Evolutionary conservation across 2,797 vertebrate species (phyloP), one percentile per base, ranked within the genome.

Genomic region (Diceros bicornis): DNA sequence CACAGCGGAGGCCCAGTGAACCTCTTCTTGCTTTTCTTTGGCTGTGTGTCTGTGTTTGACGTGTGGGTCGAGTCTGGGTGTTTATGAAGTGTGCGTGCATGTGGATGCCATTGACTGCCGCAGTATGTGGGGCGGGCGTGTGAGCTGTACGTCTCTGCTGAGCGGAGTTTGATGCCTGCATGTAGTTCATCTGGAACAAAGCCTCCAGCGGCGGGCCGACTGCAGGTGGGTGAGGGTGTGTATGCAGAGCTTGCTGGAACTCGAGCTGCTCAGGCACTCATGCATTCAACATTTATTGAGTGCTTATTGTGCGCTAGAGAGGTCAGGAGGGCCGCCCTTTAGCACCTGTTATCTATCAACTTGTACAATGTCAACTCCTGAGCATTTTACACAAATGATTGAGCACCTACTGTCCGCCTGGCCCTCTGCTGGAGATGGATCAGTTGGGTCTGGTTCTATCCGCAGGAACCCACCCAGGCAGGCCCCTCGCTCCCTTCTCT

Each of bases 21-120:
- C 9, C 37, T 50, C 85, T 77, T 64, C 50, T 47, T 37, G 32
- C 47, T 50, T 44, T 52, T 77, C 85, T 47, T 61, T 27, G 16
- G 81, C 83, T 72, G 74, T 47, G 32, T 47, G 81, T 89, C 50
- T 78, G 27, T 79, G 81, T 78, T 83, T 72, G 41, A 94, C 96
- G 90, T 71, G 74, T 94, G 96, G 95, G 91, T 79, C 44, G 47
- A 94, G 95, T 95, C 62, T 91, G 87, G 74, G 59, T 79, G 79
- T 89, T 86, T 78, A 74, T 89, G 86, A 94, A 96, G 79, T 34
- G 25, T 92, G 64, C 1, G 3, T 75, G 77, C 79, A 88, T 91
- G 74, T 97, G 97, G 94, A 77, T 41, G 37, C 74, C 96, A 83
- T 75, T 75, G 92, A 59, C 84, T 92, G 32, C 29, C 32, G 64